Conservation (phyloP, 1,140 invertebrate species). For the Helicoverpa zea region DNA sequence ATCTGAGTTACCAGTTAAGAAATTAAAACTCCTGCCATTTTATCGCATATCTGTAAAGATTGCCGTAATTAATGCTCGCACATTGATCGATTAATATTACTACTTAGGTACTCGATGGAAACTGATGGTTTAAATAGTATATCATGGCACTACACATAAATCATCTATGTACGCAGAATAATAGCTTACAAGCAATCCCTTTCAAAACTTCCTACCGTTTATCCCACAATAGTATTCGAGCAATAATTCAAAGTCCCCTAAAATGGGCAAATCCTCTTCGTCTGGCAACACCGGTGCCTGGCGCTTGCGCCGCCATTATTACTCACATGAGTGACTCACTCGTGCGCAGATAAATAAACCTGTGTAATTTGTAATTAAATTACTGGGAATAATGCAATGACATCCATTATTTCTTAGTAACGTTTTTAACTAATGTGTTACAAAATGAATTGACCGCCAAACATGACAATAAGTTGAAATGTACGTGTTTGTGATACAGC, state of each 20-base stretch:
- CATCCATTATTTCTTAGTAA: slow-evolving; percentile 71
- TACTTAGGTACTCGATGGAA: too few species aligned
- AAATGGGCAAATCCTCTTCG: slow-evolving; percentile 39
- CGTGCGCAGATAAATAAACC: slow-evolving; percentile 60
- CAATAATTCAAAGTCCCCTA: slow-evolving; percentile 18
- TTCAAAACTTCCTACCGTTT: slow-evolving; percentile 7
- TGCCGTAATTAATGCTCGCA: too few species aligned
- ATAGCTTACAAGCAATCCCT: slow-evolving; percentile 36
- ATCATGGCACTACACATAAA: not conserved
- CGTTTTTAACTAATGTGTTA: slow-evolving; percentile 56
- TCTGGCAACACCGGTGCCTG: slow-evolving; percentile 46
- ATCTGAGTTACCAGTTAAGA: slow-evolving; percentile 40
- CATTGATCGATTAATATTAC: too few species aligned
- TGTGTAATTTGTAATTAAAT: slow-evolving; percentile 74
- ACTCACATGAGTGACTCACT: slow-evolving; percentile 78
- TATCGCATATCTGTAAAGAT: not conserved
- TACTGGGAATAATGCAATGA: slow-evolving; percentile 72
- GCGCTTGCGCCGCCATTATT: slow-evolving; percentile 60
- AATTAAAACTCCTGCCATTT: not conserved
- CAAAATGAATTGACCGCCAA: slow-evolving; percentile 23
- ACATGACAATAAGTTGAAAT: slow-evolving; percentile 15
- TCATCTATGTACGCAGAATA: not conserved
- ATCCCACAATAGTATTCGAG: slow-evolving; percentile 13
- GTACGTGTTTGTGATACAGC: slow-evolving; percentile 22
- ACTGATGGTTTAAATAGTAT: too few species aligned